Base-by-base conservation (phyloP, 1,140 invertebrate genomes). In the Caerostris darwini region DNA sequence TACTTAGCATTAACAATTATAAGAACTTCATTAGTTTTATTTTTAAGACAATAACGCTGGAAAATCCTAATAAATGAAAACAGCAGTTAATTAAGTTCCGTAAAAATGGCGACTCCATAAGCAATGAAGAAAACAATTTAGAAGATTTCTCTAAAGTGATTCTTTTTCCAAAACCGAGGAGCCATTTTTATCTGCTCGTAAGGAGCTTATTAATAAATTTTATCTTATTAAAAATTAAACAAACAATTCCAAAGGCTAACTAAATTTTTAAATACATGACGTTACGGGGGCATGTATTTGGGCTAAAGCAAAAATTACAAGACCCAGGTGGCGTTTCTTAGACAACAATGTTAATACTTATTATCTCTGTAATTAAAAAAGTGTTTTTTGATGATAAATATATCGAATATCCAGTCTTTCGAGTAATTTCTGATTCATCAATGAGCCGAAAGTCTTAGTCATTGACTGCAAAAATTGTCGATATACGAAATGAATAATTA, bases 401-500 rank as follows among this genome's bases (percentile, higher is more conserved):
- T 50, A 19, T 71, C 10, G 34, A 71, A 71, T 71, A 71, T 6
- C 3, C 19, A 10, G 34, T 34, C 17, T 64, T 64, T 17, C 7
- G 8, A 71, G 50, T 71, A 50, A 71, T 71, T 50, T 10, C 34
- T n/a, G 69, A 34, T 8, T 34, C 7, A 71, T 34, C 7, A 10
- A 10, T 8, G 34, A 19, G 50, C 3, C 10, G 69, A 8, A 12
- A 50, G 69, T 34, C 69, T 71, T 10, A 19, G 7, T 64, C 7
- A 64, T 64, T 64, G 61, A 2, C 61, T 7, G 56, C 17, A 87
- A 87, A 87, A 87, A 87, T 87, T 50, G 56, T 87, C 57, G 59
- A 87, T 87, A 50, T n/a, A 64, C 19, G 85, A 87, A 64, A 87
- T 87, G 85, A 87, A 87, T 87, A 61, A 87, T 87, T 87, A 59